Percentiles rank a stretch among this genome's conserved stretches.
Conservation (phyloP, 2,113 vertebrate species). For the Notothenia coriiceps region DNA sequence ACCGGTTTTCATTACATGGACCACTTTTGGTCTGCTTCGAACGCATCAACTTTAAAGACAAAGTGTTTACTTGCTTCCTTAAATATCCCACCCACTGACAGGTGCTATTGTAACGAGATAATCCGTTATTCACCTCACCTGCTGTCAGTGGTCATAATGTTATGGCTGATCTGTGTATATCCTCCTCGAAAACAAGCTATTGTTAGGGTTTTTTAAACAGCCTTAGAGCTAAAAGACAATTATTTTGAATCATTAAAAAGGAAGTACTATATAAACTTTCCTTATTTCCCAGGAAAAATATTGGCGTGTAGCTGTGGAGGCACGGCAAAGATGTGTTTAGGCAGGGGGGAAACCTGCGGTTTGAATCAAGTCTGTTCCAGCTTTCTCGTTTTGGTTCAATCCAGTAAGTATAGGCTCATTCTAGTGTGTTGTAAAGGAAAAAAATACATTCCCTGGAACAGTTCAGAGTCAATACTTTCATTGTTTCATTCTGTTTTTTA, state of each 20-base stretch:
- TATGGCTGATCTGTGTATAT: too few species aligned
- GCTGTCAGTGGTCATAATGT: too few species aligned
- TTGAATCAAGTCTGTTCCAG: background rate
- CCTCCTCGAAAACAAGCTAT: too few species aligned
- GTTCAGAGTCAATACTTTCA: background rate
- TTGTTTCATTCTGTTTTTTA: background rate
- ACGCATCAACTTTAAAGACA: too few species aligned
- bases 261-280: background rate
- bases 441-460: background rate
- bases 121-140: too few species aligned
- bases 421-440: background rate
- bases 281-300: slow-evolving; percentile 39
- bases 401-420: background rate
- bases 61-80: too few species aligned
- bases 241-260: background rate
- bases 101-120: too few species aligned
- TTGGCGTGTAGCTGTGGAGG: slow-evolving; percentile 43
- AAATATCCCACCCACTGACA: too few species aligned
- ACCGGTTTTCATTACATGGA: too few species aligned
- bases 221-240: too few species aligned
- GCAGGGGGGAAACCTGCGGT: background rate
- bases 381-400: background rate
- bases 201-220: too few species aligned
- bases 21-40: too few species aligned
- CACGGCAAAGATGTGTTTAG: rapidly evolving